Conservation (phyloP, 2,113 vertebrate genomes). For the Anarhynchus alexandrinus region DNA sequence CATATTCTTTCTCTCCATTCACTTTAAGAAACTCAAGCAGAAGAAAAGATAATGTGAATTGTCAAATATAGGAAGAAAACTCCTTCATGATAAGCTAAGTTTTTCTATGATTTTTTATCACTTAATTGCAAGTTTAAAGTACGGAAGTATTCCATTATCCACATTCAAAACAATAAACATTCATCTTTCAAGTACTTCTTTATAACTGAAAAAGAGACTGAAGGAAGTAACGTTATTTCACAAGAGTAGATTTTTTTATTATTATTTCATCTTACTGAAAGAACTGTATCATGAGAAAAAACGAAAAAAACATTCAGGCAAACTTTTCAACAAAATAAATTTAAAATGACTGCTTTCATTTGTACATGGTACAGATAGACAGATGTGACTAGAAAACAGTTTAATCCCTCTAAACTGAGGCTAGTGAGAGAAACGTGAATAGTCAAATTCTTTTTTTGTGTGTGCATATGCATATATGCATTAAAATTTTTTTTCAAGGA, state of each 20-base stretch:
- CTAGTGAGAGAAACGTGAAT: not conserved
- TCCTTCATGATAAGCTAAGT: not conserved
- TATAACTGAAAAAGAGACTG: not conserved
- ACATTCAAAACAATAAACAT: not conserved
- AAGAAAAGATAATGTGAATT: not conserved
- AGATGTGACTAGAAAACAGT: slow-evolving; percentile 14
- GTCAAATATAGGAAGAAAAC: not conserved
- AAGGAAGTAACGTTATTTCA: not conserved
- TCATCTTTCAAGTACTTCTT: slow-evolving; percentile 6
- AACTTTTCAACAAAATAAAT: slow-evolving; percentile 13
- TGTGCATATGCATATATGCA: not conserved
- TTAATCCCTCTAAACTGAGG: not conserved
- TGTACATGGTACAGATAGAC: slow-evolving; percentile 53
- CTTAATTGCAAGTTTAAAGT: not conserved
- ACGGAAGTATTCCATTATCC: not conserved
- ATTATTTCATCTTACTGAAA: slow-evolving; percentile 6
- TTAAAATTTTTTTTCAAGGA: not conserved
- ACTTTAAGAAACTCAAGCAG: not conserved
- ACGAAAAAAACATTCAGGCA: not conserved
- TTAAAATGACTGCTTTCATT: slow-evolving; percentile 33
- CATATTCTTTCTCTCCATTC: not conserved
- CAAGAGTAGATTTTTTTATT: not conserved
- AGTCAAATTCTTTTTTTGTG: not conserved
- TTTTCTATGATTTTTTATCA: not conserved
- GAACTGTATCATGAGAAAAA: not conserved